A percentile compares a stretch with the other conserved stretches of the same genome.
Evolutionary conservation across 2,797 vertebrate genomes (phyloP).

Genomic region (Anas capensis): DNA sequence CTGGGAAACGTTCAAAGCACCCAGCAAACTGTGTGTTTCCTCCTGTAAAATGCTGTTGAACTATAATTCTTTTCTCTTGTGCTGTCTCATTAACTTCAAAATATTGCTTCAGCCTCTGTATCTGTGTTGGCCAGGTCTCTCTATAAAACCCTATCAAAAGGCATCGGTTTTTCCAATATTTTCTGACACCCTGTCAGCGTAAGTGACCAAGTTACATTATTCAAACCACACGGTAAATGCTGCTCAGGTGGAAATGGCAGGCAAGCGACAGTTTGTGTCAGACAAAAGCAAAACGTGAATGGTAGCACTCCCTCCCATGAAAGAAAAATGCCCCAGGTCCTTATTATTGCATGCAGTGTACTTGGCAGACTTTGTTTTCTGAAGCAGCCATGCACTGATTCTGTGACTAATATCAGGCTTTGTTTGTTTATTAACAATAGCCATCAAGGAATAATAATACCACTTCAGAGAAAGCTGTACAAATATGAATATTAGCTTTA

Average conservation of each 20-base stretch:
- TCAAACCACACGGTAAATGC: neutral
- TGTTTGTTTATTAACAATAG: neutral
- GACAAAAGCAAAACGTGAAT: neutral
- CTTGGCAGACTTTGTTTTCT: neutral
- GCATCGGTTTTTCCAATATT: constrained; percentile 31
- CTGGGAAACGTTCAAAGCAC: constrained; percentile 26
- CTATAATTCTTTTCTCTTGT: constrained; percentile 12
- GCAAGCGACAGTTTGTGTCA: rapidly evolving
- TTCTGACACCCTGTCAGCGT: neutral
- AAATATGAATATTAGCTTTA: neutral
- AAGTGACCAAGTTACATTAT: neutral
- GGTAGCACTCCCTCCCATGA: neutral
- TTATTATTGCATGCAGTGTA: neutral
- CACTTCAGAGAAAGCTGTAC: neutral
- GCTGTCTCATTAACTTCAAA: constrained; percentile 41
- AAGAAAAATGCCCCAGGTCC: neutral
- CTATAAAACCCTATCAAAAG: constrained; percentile 22
- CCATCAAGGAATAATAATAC: neutral
- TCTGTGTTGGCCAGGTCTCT: neutral
- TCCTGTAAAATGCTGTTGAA: constrained; percentile 32
- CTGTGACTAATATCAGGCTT: neutral
- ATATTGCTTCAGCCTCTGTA: constrained; percentile 38
- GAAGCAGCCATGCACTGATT: rapidly evolving
- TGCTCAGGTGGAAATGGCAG: neutral
- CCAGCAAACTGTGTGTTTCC: neutral